Conservation (phyloP, 2,888 invertebrate genomes). For the Calameuta idolon region DNA sequence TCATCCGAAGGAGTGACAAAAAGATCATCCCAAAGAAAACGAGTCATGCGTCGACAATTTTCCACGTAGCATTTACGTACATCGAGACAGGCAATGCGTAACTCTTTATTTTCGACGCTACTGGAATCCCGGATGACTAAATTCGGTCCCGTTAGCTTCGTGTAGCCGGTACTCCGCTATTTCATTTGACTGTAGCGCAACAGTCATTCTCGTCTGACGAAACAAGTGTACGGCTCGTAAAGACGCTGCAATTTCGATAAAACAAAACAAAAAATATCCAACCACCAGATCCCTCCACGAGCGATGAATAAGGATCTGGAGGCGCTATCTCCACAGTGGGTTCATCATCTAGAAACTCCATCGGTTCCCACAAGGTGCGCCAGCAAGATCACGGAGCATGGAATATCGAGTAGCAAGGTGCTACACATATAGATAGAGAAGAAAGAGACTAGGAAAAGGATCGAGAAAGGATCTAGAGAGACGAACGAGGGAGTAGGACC, state of each 20-base stretch:
- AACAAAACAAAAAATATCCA: not conserved
- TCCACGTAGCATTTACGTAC: not conserved
- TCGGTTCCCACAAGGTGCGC: constrained; percentile 59
- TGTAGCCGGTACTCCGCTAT: constrained; percentile 24
- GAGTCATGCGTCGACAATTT: not conserved
- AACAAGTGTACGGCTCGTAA: not conserved
- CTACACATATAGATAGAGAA: constrained; percentile 41
- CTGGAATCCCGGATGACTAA: constrained; percentile 27
- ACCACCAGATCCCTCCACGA: not conserved
- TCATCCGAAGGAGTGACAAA: not conserved
- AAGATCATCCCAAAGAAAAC: too few species aligned
- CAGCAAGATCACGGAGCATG: constrained; percentile 36
- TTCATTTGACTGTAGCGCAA: constrained; percentile 16
- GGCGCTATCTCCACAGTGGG: not conserved
- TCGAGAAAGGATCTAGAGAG: constrained; percentile 25
- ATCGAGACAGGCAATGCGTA: not conserved
- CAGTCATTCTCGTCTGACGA: not conserved
- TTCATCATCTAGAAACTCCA: not conserved
- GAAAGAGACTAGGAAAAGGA: constrained; percentile 33
- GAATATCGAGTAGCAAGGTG: constrained; percentile 53
- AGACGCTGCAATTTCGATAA: not conserved
- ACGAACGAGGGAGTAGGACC: constrained; percentile 32
- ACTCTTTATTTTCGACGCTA: constrained; percentile 3
- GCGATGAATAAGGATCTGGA: not conserved
- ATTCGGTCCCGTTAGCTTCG: constrained; percentile 29